Percentiles rank a stretch among this genome's conserved stretches.
phyloP scores from a whole-genome alignment of 2,888 invertebrate genomes.

The Malachius bipustulatus region DNA sequence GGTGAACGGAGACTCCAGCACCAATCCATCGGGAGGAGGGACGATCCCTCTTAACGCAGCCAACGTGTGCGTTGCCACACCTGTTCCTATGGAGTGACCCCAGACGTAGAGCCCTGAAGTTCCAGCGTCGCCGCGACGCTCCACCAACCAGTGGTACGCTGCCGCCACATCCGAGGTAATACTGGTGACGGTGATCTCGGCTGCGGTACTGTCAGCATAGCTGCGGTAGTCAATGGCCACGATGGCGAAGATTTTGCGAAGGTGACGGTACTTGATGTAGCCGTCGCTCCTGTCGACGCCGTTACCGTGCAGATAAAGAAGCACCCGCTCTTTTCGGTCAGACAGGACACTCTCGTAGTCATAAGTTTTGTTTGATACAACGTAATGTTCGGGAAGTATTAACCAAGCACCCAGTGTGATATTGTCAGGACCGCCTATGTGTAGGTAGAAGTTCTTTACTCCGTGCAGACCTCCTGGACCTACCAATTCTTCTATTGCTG shows the following conservation, averaged over 20 bases:
- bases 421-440: background rate
- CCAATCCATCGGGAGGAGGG: conserved; percentile 23
- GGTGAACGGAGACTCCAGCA: conserved; percentile 30
- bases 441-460: conserved; percentile 1
- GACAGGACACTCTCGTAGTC: background rate
- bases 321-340: background rate
- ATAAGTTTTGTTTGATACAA: background rate
- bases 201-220: conserved; percentile 24
- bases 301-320: background rate
- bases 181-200: conserved; percentile 22
- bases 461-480: too few species aligned
- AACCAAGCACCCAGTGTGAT: background rate
- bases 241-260: background rate
- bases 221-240: background rate
- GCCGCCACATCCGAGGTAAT: conserved; percentile 23
- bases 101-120: conserved; percentile 27
- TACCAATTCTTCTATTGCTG: too few species aligned
- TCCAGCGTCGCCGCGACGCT: conserved; percentile 19
- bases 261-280: background rate
- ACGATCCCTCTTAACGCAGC: conserved; percentile 24
- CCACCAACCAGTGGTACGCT: conserved; percentile 25
- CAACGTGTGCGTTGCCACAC: conserved; percentile 23
- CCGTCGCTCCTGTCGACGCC: background rate
- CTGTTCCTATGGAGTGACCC: conserved; percentile 29
- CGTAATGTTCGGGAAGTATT: background rate